These are phyloP conservation scores for Varecia variegata DNA, from an alignment of 2,797 vertebrate species.

Conservation along the genomic window DNA sequence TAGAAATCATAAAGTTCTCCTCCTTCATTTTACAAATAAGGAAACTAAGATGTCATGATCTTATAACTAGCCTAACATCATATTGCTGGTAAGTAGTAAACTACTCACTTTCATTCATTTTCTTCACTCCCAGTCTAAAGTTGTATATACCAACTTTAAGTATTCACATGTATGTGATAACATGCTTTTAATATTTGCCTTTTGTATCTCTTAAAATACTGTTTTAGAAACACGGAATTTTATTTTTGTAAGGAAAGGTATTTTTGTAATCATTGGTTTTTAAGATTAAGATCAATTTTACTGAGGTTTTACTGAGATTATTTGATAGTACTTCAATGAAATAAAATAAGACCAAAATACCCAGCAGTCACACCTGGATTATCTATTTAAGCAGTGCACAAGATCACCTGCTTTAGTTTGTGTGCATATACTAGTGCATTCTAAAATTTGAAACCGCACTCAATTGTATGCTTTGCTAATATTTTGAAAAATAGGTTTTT, in stretches of 20 bases:
- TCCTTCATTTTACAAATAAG: constrained; percentile 48
- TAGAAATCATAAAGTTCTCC: constrained; percentile 31
- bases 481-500: constrained; percentile 26
- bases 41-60: constrained; percentile 29
- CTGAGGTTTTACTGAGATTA: neutral
- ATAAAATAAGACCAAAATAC: neutral
- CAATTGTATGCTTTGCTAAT: constrained; percentile 1
- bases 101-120: neutral
- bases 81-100: constrained; percentile 12
- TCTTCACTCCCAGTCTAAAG: neutral
- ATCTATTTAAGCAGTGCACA: neutral
- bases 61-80: constrained; percentile 1
- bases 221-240: constrained; percentile 53
- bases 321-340: constrained; percentile 25
- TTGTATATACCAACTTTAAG: neutral
- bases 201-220: neutral
- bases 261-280: constrained; percentile 51
- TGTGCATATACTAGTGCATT: neutral
- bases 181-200: constrained; percentile 45
- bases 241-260: neutral
- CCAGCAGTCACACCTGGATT: neutral
- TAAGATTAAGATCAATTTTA: constrained; percentile 19
- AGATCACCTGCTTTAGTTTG: constrained; percentile 7
- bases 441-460: constrained; percentile 17
- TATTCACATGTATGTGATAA: neutral